These are phyloP conservation scores for Tryphoninae sp. DNA, from an alignment of 2,888 invertebrate species.

Conservation along the genomic window DNA sequence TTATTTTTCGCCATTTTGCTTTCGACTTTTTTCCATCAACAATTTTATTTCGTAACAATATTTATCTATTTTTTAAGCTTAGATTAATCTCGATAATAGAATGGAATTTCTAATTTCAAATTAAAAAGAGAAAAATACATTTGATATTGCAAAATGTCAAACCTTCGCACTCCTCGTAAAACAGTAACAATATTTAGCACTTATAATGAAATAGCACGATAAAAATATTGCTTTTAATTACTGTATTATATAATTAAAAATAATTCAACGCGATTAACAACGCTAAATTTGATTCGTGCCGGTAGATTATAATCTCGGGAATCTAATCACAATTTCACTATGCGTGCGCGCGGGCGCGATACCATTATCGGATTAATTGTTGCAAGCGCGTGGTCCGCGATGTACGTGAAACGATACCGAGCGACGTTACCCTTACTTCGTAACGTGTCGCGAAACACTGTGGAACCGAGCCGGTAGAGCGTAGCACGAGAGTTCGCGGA, in stretches of 20 bases:
- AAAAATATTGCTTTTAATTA: not conserved
- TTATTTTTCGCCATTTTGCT: too few species aligned
- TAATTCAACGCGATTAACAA: not conserved
- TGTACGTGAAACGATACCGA: constrained; percentile 42
- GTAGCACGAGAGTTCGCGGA: constrained; percentile 13
- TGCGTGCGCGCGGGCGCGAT: not conserved
- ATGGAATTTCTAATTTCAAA: not conserved
- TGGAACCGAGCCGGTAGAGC: constrained; percentile 7
- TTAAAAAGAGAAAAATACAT: not conserved
- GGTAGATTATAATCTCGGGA: not conserved
- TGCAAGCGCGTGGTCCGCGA: constrained; percentile 41
- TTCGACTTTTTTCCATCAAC: too few species aligned
- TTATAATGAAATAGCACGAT: not conserved
- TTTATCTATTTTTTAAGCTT: too few species aligned
- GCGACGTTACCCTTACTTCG: constrained; percentile 49
- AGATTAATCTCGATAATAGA: too few species aligned
- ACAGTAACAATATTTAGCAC: not conserved
- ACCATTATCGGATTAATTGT: not conserved
- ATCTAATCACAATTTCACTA: not conserved
- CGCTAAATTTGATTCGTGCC: not conserved
- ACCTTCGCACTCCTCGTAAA: not conserved
- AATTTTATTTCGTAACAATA: too few species aligned
- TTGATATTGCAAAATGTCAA: not conserved
- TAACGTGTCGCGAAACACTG: constrained; percentile 56
- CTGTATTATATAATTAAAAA: not conserved